Conservation (phyloP, 1,140 invertebrate genomes). For the Himalopsyche phryganea region DNA sequence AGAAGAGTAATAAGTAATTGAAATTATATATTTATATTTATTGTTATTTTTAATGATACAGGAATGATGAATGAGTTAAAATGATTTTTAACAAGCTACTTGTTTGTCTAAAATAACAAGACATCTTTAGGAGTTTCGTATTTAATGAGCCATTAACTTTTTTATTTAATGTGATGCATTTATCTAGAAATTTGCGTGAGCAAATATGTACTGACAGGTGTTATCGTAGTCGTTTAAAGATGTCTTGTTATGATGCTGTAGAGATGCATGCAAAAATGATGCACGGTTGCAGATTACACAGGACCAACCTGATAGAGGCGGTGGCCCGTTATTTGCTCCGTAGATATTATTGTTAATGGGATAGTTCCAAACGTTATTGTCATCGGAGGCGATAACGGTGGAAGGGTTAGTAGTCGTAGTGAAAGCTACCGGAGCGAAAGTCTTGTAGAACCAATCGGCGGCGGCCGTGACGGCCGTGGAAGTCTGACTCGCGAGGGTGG, state of each 20-base stretch:
- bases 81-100: neutral
- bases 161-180: neutral
- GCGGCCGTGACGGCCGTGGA: constrained; percentile 53
- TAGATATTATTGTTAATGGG: constrained; percentile 29
- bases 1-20: too few species aligned
- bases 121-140: neutral
- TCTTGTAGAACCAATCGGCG: constrained; percentile 48
- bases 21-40: too few species aligned
- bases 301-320: constrained; percentile 26
- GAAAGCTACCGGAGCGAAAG: constrained; percentile 47
- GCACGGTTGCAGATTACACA: too few species aligned
- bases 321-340: constrained; percentile 12
- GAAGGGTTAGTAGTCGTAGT: constrained; percentile 42
- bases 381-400: constrained; percentile 29
- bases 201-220: too few species aligned
- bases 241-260: too few species aligned
- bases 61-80: neutral
- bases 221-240: too few species aligned
- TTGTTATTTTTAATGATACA: constrained; percentile 3
- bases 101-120: neutral
- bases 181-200: too few species aligned
- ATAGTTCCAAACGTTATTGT: constrained; percentile 25
- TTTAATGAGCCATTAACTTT: neutral
- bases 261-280: too few species aligned
- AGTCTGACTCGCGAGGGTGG: constrained; percentile 42